Base-by-base conservation (phyloP, 2,113 vertebrate species). In the Podilymbus podiceps region DNA sequence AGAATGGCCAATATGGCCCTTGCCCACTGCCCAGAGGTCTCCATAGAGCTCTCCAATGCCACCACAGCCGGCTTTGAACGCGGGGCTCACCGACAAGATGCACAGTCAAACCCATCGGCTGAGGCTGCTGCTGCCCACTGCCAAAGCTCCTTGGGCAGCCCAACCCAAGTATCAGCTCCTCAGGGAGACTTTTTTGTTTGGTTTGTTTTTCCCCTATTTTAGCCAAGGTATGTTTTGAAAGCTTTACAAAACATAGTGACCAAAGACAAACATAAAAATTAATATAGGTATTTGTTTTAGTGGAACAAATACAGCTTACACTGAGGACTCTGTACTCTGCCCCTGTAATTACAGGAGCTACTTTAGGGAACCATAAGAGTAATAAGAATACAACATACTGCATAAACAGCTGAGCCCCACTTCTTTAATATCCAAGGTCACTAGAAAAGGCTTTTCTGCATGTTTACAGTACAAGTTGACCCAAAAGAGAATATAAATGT, bases 1-100 rank as follows among this genome's bases (percentile, higher is more conserved):
- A 50, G n/a, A 42, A 7, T 0, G 4, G 30, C 21, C 18, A 14
- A 23, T 17, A 12, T 0, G 5, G 25, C 12, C n/a, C 6, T 1
- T 12, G 19, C 21, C 47, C 28, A 2, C 12, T 11, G 18, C 46
- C 27, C 18, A 1, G 31, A 24, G 19, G 16, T 55, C 20, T 63
- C 56, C 0, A 0, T 3, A 24, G 66, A 27, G 31, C 42, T 71
- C 0, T 1, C 8, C 19, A 31, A 11, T 56, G 30, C 5, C 11
- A 12, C 25, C 3, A 8, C 21, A 35, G 75, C 28, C 1, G 3
- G 40, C 21, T 74, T 13, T 35, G 69, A 47, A 47, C 0, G 2
- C 11, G 1, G 21, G 17, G 47, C 20, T 86, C 12, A 11, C 21
- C 15, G 1, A 16, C 27, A 38, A 46, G 44, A 9, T 6, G 8